Percentiles rank a stretch among this genome's conserved stretches.
Conservation (phyloP, 2,113 vertebrate genomes). For the Cyprinodon tularosa region DNA sequence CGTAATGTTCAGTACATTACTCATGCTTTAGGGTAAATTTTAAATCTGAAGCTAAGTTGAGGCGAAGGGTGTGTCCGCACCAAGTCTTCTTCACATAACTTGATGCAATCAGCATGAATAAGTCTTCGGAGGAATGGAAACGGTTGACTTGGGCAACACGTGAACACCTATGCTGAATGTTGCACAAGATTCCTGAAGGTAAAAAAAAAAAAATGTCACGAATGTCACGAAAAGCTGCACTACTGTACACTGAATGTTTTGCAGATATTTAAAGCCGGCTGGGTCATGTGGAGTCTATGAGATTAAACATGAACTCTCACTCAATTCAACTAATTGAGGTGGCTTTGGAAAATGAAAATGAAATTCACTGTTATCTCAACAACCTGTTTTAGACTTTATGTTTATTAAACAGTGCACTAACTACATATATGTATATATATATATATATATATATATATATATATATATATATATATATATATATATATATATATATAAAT, state of each 20-base stretch:
- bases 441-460: too few species aligned
- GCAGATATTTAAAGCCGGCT: neutral
- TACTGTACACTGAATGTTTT: neutral
- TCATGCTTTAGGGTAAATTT: slow-evolving; percentile 1
- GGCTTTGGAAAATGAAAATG: neutral
- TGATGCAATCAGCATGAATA: slow-evolving; percentile 27
- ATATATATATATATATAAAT: too few species aligned
- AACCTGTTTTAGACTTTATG: too few species aligned
- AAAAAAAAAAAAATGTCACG: neutral
- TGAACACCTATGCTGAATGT: neutral
- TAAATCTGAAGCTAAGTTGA: slow-evolving; percentile 15
- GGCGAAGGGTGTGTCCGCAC: slow-evolving; percentile 52
- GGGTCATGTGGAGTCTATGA: neutral
- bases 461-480: too few species aligned
- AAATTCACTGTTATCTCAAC: too few species aligned
- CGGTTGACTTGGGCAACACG: neutral
- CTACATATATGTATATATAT: too few species aligned
- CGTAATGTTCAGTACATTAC: neutral
- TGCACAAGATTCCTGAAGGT: slow-evolving; percentile 1
- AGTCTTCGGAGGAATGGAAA: slow-evolving; percentile 15
- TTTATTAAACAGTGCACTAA: too few species aligned
- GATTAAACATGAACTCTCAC: neutral
- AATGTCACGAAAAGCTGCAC: neutral
- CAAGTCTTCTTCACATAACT: slow-evolving; percentile 6
- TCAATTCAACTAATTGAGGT: neutral